These are phyloP conservation scores for Zeuzera pyrina DNA, from an alignment of 2,888 invertebrate species.

Conservation along the genomic window DNA sequence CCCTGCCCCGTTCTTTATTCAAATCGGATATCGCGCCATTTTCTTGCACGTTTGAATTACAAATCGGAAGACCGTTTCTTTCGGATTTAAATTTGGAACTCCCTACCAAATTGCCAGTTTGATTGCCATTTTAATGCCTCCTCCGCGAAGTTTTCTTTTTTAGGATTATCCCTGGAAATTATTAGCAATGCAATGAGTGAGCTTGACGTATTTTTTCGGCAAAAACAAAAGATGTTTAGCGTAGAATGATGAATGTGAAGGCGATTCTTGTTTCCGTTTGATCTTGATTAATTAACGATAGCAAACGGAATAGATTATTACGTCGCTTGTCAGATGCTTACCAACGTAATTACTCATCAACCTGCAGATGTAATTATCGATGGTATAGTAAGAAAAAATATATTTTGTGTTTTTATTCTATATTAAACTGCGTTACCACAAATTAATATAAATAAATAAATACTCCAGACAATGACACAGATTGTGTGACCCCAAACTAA, in stretches of 20 bases:
- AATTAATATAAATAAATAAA: too few relatives aligned
- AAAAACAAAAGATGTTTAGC: constrained; percentile 16
- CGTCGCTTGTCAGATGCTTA: constrained; percentile 27
- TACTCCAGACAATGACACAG: too few relatives aligned
- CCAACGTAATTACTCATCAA: constrained; percentile 38
- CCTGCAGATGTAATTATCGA: constrained; percentile 17
- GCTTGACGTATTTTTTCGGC: constrained; percentile 16
- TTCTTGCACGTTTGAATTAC: constrained; percentile 66
- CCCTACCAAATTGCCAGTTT: constrained; percentile 58
- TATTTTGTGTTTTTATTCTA: too few relatives aligned
- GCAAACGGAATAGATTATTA: constrained; percentile 63
- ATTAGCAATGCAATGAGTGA: constrained; percentile 23
- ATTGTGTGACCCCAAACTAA: too few relatives aligned
- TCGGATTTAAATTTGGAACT: constrained; percentile 51
- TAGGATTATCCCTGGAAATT: constrained; percentile 33
- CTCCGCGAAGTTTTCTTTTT: constrained; percentile 43
- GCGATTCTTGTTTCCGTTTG: constrained; percentile 50
- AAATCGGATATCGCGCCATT: constrained; percentile 55
- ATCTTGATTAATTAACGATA: constrained; percentile 62
- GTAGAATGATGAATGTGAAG: constrained; percentile 28
- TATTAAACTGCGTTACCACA: too few relatives aligned
- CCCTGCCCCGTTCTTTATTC: constrained; percentile 39
- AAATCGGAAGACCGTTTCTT: constrained; percentile 63
- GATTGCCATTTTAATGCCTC: constrained; percentile 63
- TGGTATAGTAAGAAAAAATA: too few relatives aligned